Evolutionary conservation across 92 coral and sea anemone genomes (phyloP), one percentile per base, ranked within the genome.

Genomic region (Plumapathes pennacea): DNA sequence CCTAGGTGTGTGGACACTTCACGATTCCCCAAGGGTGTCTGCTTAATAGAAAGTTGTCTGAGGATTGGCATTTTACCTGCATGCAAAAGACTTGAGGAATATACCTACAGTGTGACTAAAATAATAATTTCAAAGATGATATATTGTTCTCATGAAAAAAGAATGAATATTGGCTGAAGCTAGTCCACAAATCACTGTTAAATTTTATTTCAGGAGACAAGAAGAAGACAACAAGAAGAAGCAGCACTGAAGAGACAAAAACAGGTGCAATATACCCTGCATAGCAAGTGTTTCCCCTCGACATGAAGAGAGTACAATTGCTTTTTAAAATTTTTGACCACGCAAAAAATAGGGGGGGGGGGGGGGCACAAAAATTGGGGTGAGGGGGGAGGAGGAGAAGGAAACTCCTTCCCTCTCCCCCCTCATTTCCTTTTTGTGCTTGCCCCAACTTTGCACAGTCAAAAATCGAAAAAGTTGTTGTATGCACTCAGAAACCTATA

Each of bases 341-440:
- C n/a, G n/a, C n/a, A n/a, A n/a, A n/a, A n/a, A n/a, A n/a, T n/a
- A n/a, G n/a, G n/a, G n/a, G n/a, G n/a, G n/a, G n/a, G n/a, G n/a
- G n/a, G n/a, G n/a, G n/a, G 40, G 40, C n/a, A 34, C n/a, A 34
- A 8, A 34, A 34, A 8, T 34, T 8, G 9, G n/a, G n/a, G n/a
- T 34, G 40, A 8, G 40, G 40, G 40, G n/a, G n/a, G 40, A 8
- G 8, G n/a, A n/a, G 40, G 40, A n/a, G 40, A 8, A 34, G 40
- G 40, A 34, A n/a, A 8, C 40, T 34, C 40, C 40, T 34, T n/a
- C 40, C 40, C 40, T 34, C 40, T 34, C 40, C 40, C 40, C 40
- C 40, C 40, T 34, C 40, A 8, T n/a, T n/a, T 34, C n/a, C 40
- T n/a, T 34, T 34, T 8, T n/a, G 40, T 8, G 8, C n/a, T 34